These are phyloP conservation scores for Coracias cyanogaster DNA, from an alignment of 2,797 vertebrate genomes.

Conservation along the genomic window DNA sequence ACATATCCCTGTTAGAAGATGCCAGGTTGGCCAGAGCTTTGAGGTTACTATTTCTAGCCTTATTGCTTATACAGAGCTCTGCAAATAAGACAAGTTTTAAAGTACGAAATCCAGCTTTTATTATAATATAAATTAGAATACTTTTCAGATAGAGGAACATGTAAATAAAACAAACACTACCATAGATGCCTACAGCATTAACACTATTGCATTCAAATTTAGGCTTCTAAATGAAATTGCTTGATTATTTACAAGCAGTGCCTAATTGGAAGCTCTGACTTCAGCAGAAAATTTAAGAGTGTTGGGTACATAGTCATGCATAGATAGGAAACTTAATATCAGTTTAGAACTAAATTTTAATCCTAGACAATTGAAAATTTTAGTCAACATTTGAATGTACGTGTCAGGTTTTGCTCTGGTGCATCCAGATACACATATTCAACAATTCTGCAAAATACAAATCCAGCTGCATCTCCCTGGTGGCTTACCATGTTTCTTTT, in stretches of 20 bases:
- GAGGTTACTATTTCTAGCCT: background rate
- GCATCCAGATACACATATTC: background rate
- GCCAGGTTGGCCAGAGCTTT: background rate
- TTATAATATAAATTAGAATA: background rate
- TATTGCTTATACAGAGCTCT: background rate
- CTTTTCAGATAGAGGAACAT: background rate
- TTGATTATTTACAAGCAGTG: background rate
- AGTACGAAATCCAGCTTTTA: background rate
- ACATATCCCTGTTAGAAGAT: background rate
- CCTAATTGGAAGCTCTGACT: background rate
- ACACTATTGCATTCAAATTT: background rate
- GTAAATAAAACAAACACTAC: background rate
- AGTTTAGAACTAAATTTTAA: constrained; percentile 8
- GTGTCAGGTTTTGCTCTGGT: background rate
- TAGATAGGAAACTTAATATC: background rate
- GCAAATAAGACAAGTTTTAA: background rate
- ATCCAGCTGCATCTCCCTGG: constrained; percentile 24
- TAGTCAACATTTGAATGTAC: background rate
- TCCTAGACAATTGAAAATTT: background rate
- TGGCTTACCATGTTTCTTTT: constrained; percentile 53
- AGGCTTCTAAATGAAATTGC: background rate
- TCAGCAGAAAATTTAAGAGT: background rate
- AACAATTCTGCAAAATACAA: constrained; percentile 23
- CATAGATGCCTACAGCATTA: background rate
- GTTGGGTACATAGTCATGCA: background rate